These are phyloP conservation scores for Carassius carassius DNA, from an alignment of 2,113 vertebrate species.

Conservation along the genomic window DNA sequence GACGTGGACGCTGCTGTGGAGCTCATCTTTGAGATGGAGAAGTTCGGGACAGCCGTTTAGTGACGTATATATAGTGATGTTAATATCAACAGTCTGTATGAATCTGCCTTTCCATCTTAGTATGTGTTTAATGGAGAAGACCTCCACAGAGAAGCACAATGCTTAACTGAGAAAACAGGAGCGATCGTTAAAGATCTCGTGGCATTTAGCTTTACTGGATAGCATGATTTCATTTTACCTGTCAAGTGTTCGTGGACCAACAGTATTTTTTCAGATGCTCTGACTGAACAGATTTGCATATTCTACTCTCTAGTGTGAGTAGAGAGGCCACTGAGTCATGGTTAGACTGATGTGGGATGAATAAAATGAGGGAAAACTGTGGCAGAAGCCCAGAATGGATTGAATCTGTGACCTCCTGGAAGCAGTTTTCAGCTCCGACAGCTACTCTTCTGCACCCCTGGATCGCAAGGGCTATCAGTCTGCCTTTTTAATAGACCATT, in stretches of 20 bases:
- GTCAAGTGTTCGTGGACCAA: neutral
- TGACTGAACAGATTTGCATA: neutral
- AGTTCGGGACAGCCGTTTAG: slow-evolving; percentile 65
- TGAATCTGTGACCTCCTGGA: neutral
- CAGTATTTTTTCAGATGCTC: neutral
- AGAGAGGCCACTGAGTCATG: neutral
- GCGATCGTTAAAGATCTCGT: neutral
- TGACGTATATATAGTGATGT: too few species aligned
- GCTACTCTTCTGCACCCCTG: neutral
- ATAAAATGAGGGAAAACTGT: neutral
- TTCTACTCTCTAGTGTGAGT: too few species aligned
- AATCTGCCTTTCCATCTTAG: neutral
- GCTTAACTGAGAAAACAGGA: neutral
- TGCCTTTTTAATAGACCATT: neutral
- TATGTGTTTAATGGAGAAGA: too few species aligned
- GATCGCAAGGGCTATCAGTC: neutral
- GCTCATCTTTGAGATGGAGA: slow-evolving; percentile 81
- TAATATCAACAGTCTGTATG: too few species aligned
- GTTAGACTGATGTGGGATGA: neutral
- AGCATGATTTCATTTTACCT: neutral
- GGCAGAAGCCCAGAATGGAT: neutral
- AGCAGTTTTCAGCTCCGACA: neutral
- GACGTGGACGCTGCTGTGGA: slow-evolving; percentile 86
- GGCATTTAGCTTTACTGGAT: neutral
- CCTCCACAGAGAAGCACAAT: neutral